These are phyloP conservation scores for Cichladusa arquata DNA, from an alignment of 2,113 vertebrate species.

Conservation along the genomic window DNA sequence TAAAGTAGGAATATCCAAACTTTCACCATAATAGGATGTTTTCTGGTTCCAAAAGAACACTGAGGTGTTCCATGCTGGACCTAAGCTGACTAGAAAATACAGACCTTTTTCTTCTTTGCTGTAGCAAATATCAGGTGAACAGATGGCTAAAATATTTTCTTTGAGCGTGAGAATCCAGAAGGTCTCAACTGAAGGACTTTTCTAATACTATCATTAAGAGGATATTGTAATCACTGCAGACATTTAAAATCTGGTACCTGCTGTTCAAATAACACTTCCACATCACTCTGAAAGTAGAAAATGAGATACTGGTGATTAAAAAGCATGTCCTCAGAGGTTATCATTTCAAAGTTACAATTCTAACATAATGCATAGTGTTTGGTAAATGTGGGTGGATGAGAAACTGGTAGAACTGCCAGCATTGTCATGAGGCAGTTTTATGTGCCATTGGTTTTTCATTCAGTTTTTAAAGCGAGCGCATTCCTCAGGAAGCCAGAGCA, in stretches of 20 bases:
- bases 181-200: background rate
- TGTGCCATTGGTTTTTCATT: slow-evolving; percentile 50
- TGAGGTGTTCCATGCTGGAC: background rate
- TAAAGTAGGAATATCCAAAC: background rate
- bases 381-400: slow-evolving; percentile 32
- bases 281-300: slow-evolving; percentile 1
- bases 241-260: background rate
- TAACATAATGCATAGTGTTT: slow-evolving; percentile 23
- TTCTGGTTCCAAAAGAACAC: background rate
- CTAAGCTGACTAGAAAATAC: background rate
- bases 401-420: slow-evolving; percentile 35
- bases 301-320: background rate
- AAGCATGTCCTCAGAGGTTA: slow-evolving; percentile 40
- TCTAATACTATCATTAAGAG: background rate
- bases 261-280: slow-evolving; percentile 8
- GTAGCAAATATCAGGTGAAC: background rate
- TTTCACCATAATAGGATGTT: background rate
- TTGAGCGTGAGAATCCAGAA: background rate
- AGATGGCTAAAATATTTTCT: background rate
- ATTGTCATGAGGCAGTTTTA: slow-evolving; percentile 47
- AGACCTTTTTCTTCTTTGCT: background rate
- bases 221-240: background rate
- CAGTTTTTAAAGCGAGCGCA: slow-evolving; percentile 31
- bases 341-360: slow-evolving; percentile 11
- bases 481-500: slow-evolving; percentile 41